A percentile compares a stretch with the other conserved stretches of the same genome.
Evolutionary conservation across 2,888 invertebrate genomes (phyloP).

Genomic region (Eristalinus aeneus): DNA sequence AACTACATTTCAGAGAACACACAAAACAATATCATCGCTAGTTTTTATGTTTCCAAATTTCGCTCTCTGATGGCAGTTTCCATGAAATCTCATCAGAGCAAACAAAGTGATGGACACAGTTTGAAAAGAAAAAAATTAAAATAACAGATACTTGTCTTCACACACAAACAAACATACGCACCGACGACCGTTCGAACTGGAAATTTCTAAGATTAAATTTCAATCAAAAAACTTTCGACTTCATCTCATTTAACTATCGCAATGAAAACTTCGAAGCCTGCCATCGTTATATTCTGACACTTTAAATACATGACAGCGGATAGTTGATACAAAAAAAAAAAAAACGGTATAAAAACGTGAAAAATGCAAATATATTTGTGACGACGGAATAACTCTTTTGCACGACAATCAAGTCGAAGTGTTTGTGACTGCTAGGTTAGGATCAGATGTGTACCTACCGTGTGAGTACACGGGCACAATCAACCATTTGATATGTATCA

Average conservation of each 20-base stretch:
- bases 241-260: too few relatives aligned
- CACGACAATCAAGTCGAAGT: neutral
- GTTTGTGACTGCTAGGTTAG: neutral
- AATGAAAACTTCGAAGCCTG: neutral
- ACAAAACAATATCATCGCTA: neutral
- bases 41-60: neutral
- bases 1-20: neutral
- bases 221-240: neutral
- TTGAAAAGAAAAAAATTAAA: too few relatives aligned
- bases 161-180: too few relatives aligned
- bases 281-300: neutral
- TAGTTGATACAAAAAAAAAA: neutral
- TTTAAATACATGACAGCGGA: neutral
- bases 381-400: neutral
- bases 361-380: neutral
- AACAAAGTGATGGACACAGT: neutral
- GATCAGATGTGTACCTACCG: neutral
- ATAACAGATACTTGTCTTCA: neutral
- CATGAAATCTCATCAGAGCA: neutral
- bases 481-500: neutral
- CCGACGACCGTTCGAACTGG: neutral
- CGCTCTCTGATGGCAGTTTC: neutral
- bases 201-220: neutral
- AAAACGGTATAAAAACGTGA: neutral
- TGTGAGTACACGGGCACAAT: neutral